These are phyloP conservation scores for Onychomys arenicola DNA, from an alignment of 2,797 vertebrate species.

Conservation along the genomic window DNA sequence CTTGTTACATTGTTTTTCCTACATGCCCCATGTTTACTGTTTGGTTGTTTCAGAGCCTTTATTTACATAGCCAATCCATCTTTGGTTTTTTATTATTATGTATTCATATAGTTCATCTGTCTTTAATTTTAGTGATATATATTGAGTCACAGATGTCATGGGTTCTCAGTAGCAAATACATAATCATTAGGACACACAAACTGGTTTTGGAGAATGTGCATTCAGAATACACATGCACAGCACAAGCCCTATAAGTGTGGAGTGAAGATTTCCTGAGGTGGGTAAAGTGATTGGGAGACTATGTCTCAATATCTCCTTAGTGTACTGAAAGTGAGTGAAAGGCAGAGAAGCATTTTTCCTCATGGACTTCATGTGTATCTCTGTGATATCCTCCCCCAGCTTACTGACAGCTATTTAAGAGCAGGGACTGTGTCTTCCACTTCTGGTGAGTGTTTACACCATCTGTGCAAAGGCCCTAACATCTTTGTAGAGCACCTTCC, in stretches of 20 bases:
- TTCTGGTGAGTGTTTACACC: background rate
- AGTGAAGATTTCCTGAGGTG: background rate
- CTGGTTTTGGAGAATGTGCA: background rate
- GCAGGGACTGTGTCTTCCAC: background rate
- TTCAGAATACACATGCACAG: background rate
- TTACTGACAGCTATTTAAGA: background rate
- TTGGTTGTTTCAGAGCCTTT: background rate
- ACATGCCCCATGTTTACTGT: background rate
- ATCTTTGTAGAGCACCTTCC: background rate
- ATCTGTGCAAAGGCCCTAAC: background rate
- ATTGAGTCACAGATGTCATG: background rate
- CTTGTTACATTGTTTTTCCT: background rate
- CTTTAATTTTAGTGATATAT: background rate
- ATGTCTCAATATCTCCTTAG: background rate
- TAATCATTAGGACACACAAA: background rate
- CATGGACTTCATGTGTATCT: background rate
- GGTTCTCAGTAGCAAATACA: background rate
- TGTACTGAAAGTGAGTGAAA: background rate
- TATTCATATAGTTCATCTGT: background rate
- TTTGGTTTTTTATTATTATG: background rate
- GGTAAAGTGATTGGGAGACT: background rate
- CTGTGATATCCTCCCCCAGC: background rate
- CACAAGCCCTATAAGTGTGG: fast-evolving
- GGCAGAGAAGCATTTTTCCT: background rate
- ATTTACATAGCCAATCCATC: background rate